Percentiles rank a stretch among this genome's conserved stretches.
These are phyloP conservation scores for Stramonita haemastoma DNA, from an alignment of 2,888 invertebrate genomes.

Conservation along the genomic window DNA sequence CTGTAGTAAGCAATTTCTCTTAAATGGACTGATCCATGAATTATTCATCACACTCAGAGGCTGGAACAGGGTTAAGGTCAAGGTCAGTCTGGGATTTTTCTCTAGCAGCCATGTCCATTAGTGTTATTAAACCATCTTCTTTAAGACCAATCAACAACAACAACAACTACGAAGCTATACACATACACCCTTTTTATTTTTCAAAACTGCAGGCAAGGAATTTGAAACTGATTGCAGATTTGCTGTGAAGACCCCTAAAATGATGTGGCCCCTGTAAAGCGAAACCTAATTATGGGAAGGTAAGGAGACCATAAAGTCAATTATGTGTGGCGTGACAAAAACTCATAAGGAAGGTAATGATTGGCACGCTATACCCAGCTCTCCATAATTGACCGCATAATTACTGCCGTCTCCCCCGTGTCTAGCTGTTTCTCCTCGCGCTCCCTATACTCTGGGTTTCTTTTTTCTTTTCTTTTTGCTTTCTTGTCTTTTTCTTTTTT, in stretches of 20 bases:
- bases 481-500: background rate
- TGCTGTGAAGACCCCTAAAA: background rate
- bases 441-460: background rate
- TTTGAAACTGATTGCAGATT: slow-evolving; percentile 16
- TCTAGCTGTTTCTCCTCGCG: slow-evolving; percentile 15
- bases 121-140: no score
- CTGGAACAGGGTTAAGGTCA: no score
- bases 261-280: background rate
- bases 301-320: slow-evolving; percentile 27
- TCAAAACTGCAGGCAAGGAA: background rate
- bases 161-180: no score
- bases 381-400: slow-evolving; percentile 28
- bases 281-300: slow-evolving; percentile 28
- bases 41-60: no score
- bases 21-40: no score
- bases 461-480: background rate
- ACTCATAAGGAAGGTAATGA: slow-evolving; percentile 30
- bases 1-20: no score
- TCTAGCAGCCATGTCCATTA: no score
- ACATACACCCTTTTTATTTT: background rate
- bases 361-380: slow-evolving; percentile 21
- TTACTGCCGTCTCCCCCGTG: slow-evolving; percentile 5
- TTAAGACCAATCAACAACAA: no score
- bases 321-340: slow-evolving; percentile 30
- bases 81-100: no score